Percentiles rank a stretch among this genome's conserved stretches.
phyloP scores from a whole-genome alignment of 2,113 vertebrate genomes.

The Nothobranchius furzeri region DNA sequence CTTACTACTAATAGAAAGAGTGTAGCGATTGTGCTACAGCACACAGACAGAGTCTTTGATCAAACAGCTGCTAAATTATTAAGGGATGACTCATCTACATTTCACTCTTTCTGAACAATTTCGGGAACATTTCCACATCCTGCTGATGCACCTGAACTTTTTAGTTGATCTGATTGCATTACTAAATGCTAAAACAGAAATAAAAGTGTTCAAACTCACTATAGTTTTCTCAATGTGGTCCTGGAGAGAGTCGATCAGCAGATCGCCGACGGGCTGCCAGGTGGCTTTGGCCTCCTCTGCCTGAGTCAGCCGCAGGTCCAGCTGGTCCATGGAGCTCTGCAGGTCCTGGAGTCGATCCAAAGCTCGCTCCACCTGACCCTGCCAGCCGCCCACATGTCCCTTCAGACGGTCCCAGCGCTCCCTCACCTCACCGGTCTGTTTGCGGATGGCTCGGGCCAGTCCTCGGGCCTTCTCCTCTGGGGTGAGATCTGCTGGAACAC shows the following conservation, averaged over 20 bases:
- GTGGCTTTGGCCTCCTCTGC: constrained; percentile 84
- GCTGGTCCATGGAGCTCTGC: constrained; percentile 93
- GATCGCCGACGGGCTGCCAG: constrained; percentile 93
- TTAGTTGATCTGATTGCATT: not conserved
- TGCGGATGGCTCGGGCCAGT: constrained; percentile 93
- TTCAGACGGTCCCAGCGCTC: constrained; percentile 94
- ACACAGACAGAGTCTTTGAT: not conserved
- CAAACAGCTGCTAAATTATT: not conserved
- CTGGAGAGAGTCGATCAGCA: constrained; percentile 92
- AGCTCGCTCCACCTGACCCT: constrained; percentile 90
- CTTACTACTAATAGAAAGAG: not conserved
- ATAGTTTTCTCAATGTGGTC: constrained; percentile 91
- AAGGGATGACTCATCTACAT: not conserved
- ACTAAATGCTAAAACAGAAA: not conserved
- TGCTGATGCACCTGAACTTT: not conserved
- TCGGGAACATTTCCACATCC: not conserved
- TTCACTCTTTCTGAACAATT: not conserved
- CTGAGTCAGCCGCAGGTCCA: constrained; percentile 86
- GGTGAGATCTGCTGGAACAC: constrained; percentile 80
- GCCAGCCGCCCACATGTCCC: constrained; percentile 85
- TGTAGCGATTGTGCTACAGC: not conserved
- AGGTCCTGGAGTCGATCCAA: constrained; percentile 91
- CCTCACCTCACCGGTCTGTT: constrained; percentile 90
- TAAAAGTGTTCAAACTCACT: constrained; percentile 76
- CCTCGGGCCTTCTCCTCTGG: constrained; percentile 92